Base-by-base conservation (phyloP, 2,888 invertebrate genomes). In the Dryadula phaetusa region DNA sequence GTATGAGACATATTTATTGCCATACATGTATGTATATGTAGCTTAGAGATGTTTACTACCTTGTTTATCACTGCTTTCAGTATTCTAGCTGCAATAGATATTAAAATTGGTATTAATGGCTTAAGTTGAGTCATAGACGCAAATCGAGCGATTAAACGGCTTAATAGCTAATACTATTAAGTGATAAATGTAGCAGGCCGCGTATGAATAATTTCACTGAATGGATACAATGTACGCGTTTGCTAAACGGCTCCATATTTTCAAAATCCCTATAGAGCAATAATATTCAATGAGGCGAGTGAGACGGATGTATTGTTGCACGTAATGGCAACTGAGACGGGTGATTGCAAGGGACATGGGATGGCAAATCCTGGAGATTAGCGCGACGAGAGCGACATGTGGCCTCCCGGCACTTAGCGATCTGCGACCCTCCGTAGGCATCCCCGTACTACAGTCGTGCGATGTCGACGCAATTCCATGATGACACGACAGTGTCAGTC, bases 201-300 rank as follows among this genome's bases (percentile, higher is more conserved):
- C 79, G 82, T 90, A 89, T 92, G 92, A 92, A 92, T 92, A 92
- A 92, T 92, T 92, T 91, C 87, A 78, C 83, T 82, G 83, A 84
- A 88, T 86, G 90, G 91, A 90, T 89, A 92, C 92, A 92, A 90
- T 92, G 90, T 91, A 89, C 87, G 84, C 90, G 90, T 88, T 91
- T 80, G 83, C 86, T 92, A 92, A 92, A 91, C 91, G 92, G 89
- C 86, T 92, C 90, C 92, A 92, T 92, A 92, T 92, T 92, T 92
- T 90, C 88, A 89, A 91, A 92, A 92, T 92, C 92, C 92, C 92
- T 83, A 91, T 88, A 90, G 92, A 90, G 91, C 92, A 92, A 92
- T 92, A 92, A 92, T 91, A 91, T 92, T 90, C 91, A 91, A 91
- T 91, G 90, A 88, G 88, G 78, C 82, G 81, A 77, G 80, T 80